Base-by-base conservation (phyloP, 2,888 invertebrate genomes). In the Altica lythri region DNA sequence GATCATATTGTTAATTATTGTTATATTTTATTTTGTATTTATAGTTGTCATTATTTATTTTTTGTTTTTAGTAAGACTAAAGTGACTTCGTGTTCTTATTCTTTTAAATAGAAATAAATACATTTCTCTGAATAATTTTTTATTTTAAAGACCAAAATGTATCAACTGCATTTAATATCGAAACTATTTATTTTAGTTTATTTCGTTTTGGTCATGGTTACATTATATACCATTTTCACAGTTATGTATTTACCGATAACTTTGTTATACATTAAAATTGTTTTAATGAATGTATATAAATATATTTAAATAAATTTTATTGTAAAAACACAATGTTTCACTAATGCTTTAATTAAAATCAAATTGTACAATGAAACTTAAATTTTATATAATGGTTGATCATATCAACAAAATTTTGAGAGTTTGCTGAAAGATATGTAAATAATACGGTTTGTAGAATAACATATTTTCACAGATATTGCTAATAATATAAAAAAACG, bases 271-370 rank as follows among this genome's bases (percentile, higher is more conserved):
- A 40, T 54, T 55, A 35, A 29, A 55, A 12, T 48, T 50, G 30
- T 32, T 49, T 34, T 51, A 46, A 46, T 56, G 32, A 38, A 46
- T 48, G 37, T 51, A 51, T 52, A 46, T 57, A 58, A 55, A 57
- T 55, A 60, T 35, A 53, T 49, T 49, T 29, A 40, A 60, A 60
- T 55, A 53, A 57, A 57, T 58, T 58, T 49, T 60, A 55, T 55
- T 60, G 55, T 53, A 55, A 55, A 53, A 55, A 53, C 18, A 17
- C 3, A 5, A 4, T 29, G 14, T 29, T 45, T 52, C n/a, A n/a
- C n/a, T n/a, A n/a, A n/a, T n/a, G n/a, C n/a, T n/a, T n/a, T n/a
- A n/a, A n/a, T n/a, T n/a, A n/a, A n/a, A n/a, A n/a, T n/a, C n/a
- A n/a, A n/a, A n/a, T n/a, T n/a, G n/a, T n/a, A n/a, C n/a, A n/a